Base-by-base conservation (phyloP, 2,113 vertebrate genomes). In the Cnemophilus loriae region DNA sequence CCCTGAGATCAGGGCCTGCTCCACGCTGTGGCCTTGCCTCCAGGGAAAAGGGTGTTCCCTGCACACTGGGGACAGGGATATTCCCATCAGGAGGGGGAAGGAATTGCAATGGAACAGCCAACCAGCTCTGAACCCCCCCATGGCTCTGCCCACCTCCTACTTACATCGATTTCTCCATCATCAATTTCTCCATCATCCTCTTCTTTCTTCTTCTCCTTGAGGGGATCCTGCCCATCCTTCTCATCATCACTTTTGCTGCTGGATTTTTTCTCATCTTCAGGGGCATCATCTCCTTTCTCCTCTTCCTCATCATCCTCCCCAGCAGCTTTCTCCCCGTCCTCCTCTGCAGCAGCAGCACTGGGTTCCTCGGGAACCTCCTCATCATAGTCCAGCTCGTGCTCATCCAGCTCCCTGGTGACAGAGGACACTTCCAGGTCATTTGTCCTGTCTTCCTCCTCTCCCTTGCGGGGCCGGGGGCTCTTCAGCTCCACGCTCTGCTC, bases 131-230 rank as follows among this genome's bases (percentile, higher is more conserved):
- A 73, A 53, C 28, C 24, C 22, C 1, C 35, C 21, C 24, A 84
- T 35, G 21, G 32, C 39, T 85, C n/a, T 50, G 65, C 35, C 84
- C 76, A 21, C 32, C 23, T 77, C 67, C 41, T 80, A 99, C 99
- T 99, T 97, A 99, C 99, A 28, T 99, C 99, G 35, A 99, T 99
- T 95, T 99, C 99, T 79, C 99, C 99, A 49, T 99, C 99, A 26
- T 99, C 99, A 1, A 99, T 99, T 86, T 99, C 99, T 47, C 99
- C 99, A 17, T 99, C 99, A 5, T 99, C 99, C 1, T 99, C 99
- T 10, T 99, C 99, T 71, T 99, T 99, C 95, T 98, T 99, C 92
- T 98, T 99, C 91, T 99, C 99, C 89, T 98, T 98, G 94, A 98
- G 96, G 4, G 98, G 96, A 75, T 99, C 99, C 92, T 97, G 97